phyloP scores from a whole-genome alignment of 2,888 invertebrate genomes.

The Lucinisca nassula region DNA sequence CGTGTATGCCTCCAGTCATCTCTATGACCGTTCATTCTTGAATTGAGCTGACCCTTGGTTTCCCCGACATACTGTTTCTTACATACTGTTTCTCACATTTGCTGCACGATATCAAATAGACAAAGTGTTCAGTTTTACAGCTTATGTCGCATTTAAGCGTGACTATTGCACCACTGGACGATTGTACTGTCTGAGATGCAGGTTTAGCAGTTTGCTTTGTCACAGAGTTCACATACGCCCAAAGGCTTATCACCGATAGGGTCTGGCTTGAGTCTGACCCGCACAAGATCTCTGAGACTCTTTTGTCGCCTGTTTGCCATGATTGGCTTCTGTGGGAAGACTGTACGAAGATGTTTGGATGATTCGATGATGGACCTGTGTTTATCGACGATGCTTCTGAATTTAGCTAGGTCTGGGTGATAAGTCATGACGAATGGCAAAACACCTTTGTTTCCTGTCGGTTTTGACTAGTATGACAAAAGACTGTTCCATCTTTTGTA shows the following conservation, averaged over 20 bases:
- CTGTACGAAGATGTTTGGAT: not conserved
- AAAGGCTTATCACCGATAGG: not conserved
- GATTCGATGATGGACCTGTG: not conserved
- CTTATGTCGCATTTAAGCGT: not conserved
- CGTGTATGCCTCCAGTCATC: not conserved
- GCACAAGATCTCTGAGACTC: slow-evolving; percentile 8
- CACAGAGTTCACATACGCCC: not conserved
- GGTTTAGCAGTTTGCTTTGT: not conserved
- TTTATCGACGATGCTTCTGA: not conserved
- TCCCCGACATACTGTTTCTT: not conserved
- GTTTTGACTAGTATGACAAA: too few species aligned
- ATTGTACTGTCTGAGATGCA: not conserved
- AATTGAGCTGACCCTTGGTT: not conserved
- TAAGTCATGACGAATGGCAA: too few species aligned
- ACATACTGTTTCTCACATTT: not conserved
- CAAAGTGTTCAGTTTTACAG: not conserved
- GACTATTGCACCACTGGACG: not conserved
- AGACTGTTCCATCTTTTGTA: too few species aligned
- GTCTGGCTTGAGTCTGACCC: not conserved
- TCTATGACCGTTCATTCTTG: not conserved
- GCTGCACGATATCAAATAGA: not conserved
- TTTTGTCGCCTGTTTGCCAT: not conserved
- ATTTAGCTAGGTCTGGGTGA: too few species aligned
- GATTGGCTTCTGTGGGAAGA: not conserved
- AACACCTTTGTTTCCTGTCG: too few species aligned